A percentile compares a stretch with the other conserved stretches of the same genome.
Conservation (phyloP, 2,888 invertebrate genomes). For the Perdita meconis region DNA sequence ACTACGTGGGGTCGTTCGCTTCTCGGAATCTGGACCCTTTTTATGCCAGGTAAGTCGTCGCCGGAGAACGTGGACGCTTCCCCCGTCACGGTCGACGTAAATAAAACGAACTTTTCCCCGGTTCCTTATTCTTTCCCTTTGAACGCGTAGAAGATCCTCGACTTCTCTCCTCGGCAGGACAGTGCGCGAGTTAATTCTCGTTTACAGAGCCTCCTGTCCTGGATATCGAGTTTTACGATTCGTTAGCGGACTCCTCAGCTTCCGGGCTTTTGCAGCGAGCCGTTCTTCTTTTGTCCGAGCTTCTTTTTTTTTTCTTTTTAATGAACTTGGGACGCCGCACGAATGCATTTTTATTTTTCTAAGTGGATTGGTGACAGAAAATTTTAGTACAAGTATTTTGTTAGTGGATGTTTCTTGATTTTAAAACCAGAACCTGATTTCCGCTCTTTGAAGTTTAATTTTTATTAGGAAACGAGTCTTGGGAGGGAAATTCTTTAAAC, state of each 20-base stretch:
- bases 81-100: constrained; percentile 12
- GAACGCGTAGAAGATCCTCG: neutral
- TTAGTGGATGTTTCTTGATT: no score
- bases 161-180: constrained; percentile 3
- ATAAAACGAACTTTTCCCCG: constrained; percentile 25
- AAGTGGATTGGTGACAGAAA: no score
- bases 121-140: constrained; percentile 23
- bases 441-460: no score
- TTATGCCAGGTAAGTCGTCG: neutral
- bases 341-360: no score
- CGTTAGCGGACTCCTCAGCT: constrained; percentile 26
- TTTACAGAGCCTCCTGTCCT: constrained; percentile 17
- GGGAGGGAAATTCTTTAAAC: no score
- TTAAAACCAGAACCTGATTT: no score
- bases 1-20: neutral
- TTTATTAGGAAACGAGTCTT: no score
- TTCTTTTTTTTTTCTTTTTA: neutral
- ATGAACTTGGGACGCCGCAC: neutral
- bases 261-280: neutral
- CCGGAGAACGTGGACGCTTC: constrained; percentile 5
- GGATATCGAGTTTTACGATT: constrained; percentile 44
- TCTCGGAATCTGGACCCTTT: neutral
- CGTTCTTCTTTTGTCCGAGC: neutral
- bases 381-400: no score
- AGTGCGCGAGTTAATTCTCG: constrained; percentile 37